Evolutionary conservation across 2,113 vertebrate genomes (phyloP).

Genomic region (Grammomys surdaster): DNA sequence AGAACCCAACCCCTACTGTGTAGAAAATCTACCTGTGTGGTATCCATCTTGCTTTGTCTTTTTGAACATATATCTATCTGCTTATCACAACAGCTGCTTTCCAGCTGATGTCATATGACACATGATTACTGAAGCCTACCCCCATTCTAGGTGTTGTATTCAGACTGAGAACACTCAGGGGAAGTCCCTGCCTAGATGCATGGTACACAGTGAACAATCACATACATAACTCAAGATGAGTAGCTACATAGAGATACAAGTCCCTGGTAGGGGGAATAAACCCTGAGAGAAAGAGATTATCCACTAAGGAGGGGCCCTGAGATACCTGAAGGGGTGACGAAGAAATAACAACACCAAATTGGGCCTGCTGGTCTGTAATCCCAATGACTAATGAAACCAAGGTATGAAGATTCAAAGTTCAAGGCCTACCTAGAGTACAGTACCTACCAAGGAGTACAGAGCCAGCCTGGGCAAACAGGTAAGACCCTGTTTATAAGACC

Average conservation of each 20-base stretch:
- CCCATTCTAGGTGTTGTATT: neutral
- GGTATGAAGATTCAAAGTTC: neutral
- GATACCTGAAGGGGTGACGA: neutral
- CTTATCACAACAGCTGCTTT: neutral
- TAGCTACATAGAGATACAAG: neutral
- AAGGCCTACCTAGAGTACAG: neutral
- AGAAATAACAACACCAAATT: neutral
- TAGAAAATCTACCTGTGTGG: neutral
- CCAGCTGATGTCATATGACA: neutral
- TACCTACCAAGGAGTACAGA: no score
- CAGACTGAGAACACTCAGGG: neutral
- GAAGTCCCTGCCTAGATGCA: neutral
- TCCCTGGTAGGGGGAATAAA: neutral
- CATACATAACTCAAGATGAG: neutral
- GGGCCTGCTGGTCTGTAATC: neutral
- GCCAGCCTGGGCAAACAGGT: neutral
- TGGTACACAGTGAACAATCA: neutral
- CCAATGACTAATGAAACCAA: neutral
- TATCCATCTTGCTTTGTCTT: neutral
- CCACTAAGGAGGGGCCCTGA: no score
- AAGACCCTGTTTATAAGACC: neutral
- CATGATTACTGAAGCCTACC: neutral
- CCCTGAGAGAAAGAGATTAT: neutral
- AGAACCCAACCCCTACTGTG: neutral
- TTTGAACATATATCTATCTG: neutral